Base-by-base conservation (phyloP, 1,140 invertebrate species). In the Lasioglossum baleicum region DNA sequence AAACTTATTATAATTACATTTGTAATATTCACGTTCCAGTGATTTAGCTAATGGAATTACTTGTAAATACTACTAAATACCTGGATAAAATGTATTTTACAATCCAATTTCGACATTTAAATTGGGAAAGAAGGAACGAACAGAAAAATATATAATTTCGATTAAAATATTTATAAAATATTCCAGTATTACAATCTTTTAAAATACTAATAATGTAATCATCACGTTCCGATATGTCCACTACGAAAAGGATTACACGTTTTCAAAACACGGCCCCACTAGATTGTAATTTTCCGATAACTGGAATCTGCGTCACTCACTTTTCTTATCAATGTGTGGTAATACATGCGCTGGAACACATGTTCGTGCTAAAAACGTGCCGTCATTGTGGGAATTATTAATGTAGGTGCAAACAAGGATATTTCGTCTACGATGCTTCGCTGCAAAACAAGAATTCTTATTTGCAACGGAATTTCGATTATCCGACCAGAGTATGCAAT, bases 311-410 rank as follows among this genome's bases (percentile, higher is more conserved):
- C 74, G 51, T 68, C 51, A 68, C 44, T 75, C 53, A 35, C 5
- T n/a, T 58, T 68, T 68, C 51, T 60, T 75, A 75, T 75, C 74
- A 11, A 11, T 2, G 1, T 20, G 42, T 48, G 64, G 17, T 1
- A 56, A 35, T 42, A 26, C 7, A 20, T 44, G 8, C 13, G 6
- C 13, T 7, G 48, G 48, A 44, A 75, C 63, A 75, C 22, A 65
- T 66, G 73, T 11, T 17, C 48, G 2, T 35, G n/a, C 7, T 7
- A 15, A 56, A 74, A 75, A 56, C 5, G 17, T 11, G 63, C 42
- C n/a, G 6, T 5, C 22, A 22, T 17, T 26, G 31, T 15, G 44
- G 6, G 7, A 56, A 13, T 53, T 17, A 11, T 51, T n/a, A 51
- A 65, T 53, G 11, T 63, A 31, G 7, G 5, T n/a, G 20, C 4